phyloP scores from a whole-genome alignment of 2,888 invertebrate species.

The Ichneumoninae sp. region DNA sequence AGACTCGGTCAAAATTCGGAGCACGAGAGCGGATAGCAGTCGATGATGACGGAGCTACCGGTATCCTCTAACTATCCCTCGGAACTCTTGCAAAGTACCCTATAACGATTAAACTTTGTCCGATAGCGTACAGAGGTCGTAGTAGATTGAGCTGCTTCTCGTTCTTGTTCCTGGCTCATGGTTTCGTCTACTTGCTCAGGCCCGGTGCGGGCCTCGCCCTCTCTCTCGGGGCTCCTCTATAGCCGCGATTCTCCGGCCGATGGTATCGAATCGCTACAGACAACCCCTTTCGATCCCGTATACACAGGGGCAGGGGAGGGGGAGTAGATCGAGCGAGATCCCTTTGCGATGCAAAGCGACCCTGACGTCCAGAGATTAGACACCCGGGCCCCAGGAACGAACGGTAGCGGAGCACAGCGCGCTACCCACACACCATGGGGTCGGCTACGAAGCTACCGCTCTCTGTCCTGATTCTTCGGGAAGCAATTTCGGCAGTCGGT shows the following conservation, averaged over 20 bases:
- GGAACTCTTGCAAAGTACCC: constrained; percentile 61
- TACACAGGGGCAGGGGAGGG: constrained; percentile 55
- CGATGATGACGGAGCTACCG: constrained; percentile 31
- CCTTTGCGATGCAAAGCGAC: constrained; percentile 71
- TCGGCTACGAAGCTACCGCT: neutral
- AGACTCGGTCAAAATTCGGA: constrained; percentile 38
- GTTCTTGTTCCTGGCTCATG: constrained; percentile 36
- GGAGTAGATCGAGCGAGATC: constrained; percentile 55
- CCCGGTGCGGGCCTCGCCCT: constrained; percentile 29
- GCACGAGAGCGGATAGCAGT: constrained; percentile 10
- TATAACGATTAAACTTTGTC: constrained; percentile 66
- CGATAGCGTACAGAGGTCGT: constrained; percentile 52
- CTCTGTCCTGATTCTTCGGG: constrained; percentile 69
- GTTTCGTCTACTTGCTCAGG: constrained; percentile 15
- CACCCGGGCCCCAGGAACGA: constrained; percentile 54
- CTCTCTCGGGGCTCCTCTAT: constrained; percentile 11
- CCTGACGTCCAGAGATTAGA: constrained; percentile 69
- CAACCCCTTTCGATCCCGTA: constrained; percentile 52
- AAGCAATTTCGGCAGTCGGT: constrained; percentile 74
- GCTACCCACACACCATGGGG: constrained; percentile 3
- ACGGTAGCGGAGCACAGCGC: constrained; percentile 57
- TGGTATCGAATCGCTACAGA: constrained; percentile 63
- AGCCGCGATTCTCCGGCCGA: constrained; percentile 41
- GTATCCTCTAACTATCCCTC: constrained; percentile 58
- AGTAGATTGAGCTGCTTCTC: constrained; percentile 46